Conservation (phyloP, 2,797 vertebrate genomes). For the Cossypha polioptera region DNA sequence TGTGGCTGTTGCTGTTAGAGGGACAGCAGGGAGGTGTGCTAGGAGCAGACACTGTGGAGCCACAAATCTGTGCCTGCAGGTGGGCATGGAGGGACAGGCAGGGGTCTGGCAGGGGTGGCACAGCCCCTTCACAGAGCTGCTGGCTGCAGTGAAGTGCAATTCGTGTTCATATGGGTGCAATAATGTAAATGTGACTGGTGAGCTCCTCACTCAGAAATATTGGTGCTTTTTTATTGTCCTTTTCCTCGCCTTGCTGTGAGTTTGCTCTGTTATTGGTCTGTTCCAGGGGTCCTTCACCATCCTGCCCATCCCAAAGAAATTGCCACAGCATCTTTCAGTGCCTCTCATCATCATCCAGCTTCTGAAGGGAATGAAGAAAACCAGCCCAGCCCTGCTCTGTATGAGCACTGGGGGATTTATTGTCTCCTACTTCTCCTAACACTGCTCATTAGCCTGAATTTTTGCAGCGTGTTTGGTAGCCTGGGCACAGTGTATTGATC, state of each 20-base stretch:
- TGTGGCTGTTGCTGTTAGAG: neutral
- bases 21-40: neutral
- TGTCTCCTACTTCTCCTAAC: neutral
- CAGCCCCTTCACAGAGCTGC: neutral
- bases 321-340: fast-evolving
- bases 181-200: neutral
- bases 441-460: neutral
- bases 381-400: neutral
- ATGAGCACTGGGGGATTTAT: neutral
- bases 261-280: neutral
- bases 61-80: neutral
- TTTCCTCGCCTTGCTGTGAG: fast-evolving
- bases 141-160: neutral
- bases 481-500: neutral
- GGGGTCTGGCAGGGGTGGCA: neutral
- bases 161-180: neutral
- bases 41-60: neutral
- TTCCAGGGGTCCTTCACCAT: fast-evolving
- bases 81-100: neutral
- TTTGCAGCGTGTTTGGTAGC: neutral
- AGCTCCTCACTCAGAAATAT: neutral
- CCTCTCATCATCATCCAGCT: neutral
- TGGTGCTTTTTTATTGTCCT: neutral
- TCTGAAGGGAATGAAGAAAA: neutral
- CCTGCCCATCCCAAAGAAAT: neutral